Conservation (phyloP, 1,140 invertebrate genomes). For the Diabrotica virgifera region DNA sequence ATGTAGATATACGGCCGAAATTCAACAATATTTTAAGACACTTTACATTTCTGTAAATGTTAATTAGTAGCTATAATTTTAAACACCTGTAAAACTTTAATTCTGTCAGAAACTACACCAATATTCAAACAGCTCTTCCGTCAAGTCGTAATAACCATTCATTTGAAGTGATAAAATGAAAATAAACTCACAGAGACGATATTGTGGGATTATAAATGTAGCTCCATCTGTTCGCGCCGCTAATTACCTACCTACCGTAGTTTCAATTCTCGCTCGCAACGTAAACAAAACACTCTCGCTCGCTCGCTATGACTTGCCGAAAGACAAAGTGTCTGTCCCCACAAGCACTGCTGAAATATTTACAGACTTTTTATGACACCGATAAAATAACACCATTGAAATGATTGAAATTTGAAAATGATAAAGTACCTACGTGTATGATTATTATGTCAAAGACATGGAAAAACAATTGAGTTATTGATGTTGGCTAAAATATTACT, state of each 20-base stretch:
- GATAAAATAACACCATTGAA: no score
- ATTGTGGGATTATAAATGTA: slow-evolving; percentile 17
- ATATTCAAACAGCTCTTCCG: not conserved
- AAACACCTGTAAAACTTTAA: not conserved
- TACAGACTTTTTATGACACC: not conserved
- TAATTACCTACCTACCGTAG: slow-evolving; percentile 31
- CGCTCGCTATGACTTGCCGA: not conserved
- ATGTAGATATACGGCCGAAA: no score
- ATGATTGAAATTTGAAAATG: no score
- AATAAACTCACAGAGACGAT: not conserved
- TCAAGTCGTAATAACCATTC: not conserved
- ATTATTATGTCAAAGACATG: no score
- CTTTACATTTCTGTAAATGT: not conserved
- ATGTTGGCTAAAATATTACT: no score
- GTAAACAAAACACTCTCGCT: slow-evolving; percentile 6
- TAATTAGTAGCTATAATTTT: not conserved
- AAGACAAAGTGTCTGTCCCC: slow-evolving; percentile 12
- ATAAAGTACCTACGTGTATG: no score
- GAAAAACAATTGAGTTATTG: no score
- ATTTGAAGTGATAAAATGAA: slow-evolving; percentile 5
- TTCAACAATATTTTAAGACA: no score
- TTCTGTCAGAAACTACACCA: not conserved
- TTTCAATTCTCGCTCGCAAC: slow-evolving; percentile 25
- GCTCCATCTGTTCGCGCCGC: slow-evolving; percentile 29
- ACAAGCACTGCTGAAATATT: slow-evolving; percentile 16